A percentile compares a stretch with the other conserved stretches of the same genome.
phyloP scores from a whole-genome alignment of 2,888 invertebrate species.

The Diaprepes abbreviatus region DNA sequence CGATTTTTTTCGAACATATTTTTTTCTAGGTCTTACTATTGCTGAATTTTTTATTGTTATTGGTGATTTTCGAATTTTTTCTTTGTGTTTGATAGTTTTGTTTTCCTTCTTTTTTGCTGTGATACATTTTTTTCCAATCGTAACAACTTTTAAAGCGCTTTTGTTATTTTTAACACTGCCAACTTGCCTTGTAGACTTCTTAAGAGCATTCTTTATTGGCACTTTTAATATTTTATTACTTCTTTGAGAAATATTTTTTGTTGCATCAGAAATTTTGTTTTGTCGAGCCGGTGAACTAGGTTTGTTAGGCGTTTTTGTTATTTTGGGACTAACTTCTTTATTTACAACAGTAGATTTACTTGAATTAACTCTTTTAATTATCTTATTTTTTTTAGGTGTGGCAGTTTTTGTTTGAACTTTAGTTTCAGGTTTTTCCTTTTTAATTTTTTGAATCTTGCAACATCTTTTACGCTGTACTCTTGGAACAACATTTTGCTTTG shows the following conservation, averaged over 20 bases:
- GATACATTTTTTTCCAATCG: neutral
- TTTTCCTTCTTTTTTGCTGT: neutral
- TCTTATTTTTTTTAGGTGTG: conserved; percentile 48
- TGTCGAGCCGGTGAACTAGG: neutral
- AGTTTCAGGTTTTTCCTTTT: conserved; percentile 11
- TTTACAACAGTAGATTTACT: neutral
- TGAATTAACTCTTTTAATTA: neutral
- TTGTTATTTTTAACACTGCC: neutral
- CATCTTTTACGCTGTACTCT: conserved; percentile 11
- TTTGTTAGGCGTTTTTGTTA: neutral
- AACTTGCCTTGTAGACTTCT: neutral
- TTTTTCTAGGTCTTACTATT: conserved; percentile 46
- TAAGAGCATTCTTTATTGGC: conserved; percentile 14
- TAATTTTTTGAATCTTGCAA: conserved; percentile 18
- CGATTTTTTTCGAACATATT: conserved; percentile 41
- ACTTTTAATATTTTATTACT: neutral
- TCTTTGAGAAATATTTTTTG: neutral
- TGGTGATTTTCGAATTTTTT: conserved; percentile 16
- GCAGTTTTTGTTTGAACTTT: conserved; percentile 55
- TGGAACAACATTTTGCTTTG: conserved; percentile 49
- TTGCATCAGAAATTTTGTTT: neutral
- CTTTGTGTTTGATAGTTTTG: conserved; percentile 7
- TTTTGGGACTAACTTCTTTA: neutral
- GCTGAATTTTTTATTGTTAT: conserved; percentile 37
- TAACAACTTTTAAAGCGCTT: neutral